phyloP scores from a whole-genome alignment of 92 coral and sea anemone genomes.

The Palythoa caribaeorum region DNA sequence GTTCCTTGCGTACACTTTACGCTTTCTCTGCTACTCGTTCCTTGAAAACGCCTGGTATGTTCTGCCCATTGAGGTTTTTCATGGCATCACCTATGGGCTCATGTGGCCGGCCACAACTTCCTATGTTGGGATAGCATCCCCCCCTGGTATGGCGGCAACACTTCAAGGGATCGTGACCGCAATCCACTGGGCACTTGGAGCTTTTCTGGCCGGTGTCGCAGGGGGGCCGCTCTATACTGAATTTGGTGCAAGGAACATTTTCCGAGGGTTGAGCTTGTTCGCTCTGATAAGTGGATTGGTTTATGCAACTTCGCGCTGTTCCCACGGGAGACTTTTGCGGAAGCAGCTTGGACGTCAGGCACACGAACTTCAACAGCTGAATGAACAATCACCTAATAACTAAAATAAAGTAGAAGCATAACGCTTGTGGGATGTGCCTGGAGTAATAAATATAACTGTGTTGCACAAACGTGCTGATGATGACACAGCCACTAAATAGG shows the following conservation, averaged over 20 bases:
- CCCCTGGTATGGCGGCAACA: constrained; percentile 65
- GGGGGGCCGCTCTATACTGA: constrained; percentile 56
- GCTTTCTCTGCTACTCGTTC: constrained; percentile 63
- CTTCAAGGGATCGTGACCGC: constrained; percentile 60
- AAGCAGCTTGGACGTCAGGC: background rate
- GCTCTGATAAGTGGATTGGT: constrained; percentile 40
- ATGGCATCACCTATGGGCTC: constrained; percentile 69
- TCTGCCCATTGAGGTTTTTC: constrained; percentile 59
- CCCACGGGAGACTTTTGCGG: background rate
- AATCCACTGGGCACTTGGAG: constrained; percentile 65
- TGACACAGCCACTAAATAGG: too few species aligned
- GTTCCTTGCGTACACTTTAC: constrained; percentile 54
- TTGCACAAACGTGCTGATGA: too few species aligned
- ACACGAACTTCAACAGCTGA: background rate
- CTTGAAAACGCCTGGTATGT: constrained; percentile 64
- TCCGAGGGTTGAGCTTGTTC: constrained; percentile 50
- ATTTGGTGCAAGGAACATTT: constrained; percentile 59
- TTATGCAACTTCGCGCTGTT: constrained; percentile 46
- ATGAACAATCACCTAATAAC: background rate
- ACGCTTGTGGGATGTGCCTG: too few species aligned
- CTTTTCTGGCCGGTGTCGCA: constrained; percentile 60
- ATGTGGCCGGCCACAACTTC: constrained; percentile 75
- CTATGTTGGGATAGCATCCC: constrained; percentile 59
- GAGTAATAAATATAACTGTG: too few species aligned
- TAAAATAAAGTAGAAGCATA: too few species aligned